Base-by-base conservation (phyloP, 2,797 vertebrate genomes). In the Typhlichthys subterraneus region DNA sequence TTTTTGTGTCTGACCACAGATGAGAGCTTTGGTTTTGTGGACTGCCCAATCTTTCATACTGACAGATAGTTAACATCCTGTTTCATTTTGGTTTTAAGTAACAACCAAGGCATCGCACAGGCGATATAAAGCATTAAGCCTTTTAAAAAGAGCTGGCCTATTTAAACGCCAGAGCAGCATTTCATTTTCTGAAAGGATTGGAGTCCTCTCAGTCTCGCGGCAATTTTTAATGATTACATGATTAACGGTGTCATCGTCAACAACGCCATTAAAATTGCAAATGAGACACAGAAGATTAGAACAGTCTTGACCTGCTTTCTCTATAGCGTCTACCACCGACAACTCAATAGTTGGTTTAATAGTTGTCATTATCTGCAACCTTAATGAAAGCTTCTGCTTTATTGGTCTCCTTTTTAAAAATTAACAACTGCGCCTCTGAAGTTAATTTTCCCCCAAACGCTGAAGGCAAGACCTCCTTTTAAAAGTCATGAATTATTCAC, bases 401-500 rank as follows among this genome's bases (percentile, higher is more conserved):
- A n/a, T 79, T 29, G 14, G 52, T 72, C 49, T 65, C 12, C 67
- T 58, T 59, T 74, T 29, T 29, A 29, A 19, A 51, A 59, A 63
- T 15, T 59, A 56, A 63, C 62, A 62, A 53, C 13, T 12, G 14
- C 53, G 65, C 58, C 45, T 71, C 67, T 60, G 45, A 69, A 78
- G 70, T 51, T 53, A 67, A 70, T 75, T 69, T 67, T 38, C 70
- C 51, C 8, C 38, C 8, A 42, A 86, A 82, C 55, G 57, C 67
- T 73, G 38, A 14, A 4, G 17, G 72, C 45, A 31, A 73, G 64
- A 73, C 69, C 74, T 73, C 60, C 58, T 59, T 69, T 29, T 61
- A 59, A 65, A 77, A 63, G 52, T 57, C 10, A 31, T 89, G 79
- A 89, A 90, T 90, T 78, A 89, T 87, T 87, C 84, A 89, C 88